Base-by-base conservation (phyloP, 2,888 invertebrate species). In the Leucania comma region DNA sequence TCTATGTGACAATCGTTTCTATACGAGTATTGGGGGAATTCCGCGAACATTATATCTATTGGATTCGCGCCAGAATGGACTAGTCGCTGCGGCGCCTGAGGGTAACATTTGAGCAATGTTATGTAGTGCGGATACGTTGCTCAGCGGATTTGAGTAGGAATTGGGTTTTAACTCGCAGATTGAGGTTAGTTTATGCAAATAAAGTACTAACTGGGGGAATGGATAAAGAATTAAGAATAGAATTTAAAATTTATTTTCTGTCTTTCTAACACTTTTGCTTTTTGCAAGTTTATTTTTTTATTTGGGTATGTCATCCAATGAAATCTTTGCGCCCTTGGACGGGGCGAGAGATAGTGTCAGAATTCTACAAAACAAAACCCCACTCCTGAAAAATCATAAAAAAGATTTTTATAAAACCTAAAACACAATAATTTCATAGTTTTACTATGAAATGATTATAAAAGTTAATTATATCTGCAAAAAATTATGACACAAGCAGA, bases 21-120 rank as follows among this genome's bases (percentile, higher is more conserved):
- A 57, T 68, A 73, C 57, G 67, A 75, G 66, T 63, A 79, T 80
- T 73, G 76, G 60, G 69, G 75, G 72, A 63, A 73, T 82, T 80
- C 74, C 61, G 46, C n/a, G 64, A 69, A 66, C 68, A 80, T 78
- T 73, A 72, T 72, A 79, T 73, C 74, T 72, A 57, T 86, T 89
- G 89, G 89, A 84, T 32, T 57, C 29, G 54, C 35, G 88, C 89
- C 89, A 89, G 84, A 81, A 81, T 78, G 74, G 73, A 60, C 72
- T 58, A 85, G 87, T 64, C 86, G 67, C 29, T 68, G 59, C 26
- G 84, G 85, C 87, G 89, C 88, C 88, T 86, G 71, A 54, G 75
- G 81, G 81, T 54, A 63, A 69, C 54, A 50, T 71, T 54, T 10
- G 59, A 80, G 81, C 80, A 81, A 81, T 74, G 68, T 78, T 72